Base-by-base conservation (phyloP, 2,113 vertebrate species). In the Xyrauchen texanus region DNA sequence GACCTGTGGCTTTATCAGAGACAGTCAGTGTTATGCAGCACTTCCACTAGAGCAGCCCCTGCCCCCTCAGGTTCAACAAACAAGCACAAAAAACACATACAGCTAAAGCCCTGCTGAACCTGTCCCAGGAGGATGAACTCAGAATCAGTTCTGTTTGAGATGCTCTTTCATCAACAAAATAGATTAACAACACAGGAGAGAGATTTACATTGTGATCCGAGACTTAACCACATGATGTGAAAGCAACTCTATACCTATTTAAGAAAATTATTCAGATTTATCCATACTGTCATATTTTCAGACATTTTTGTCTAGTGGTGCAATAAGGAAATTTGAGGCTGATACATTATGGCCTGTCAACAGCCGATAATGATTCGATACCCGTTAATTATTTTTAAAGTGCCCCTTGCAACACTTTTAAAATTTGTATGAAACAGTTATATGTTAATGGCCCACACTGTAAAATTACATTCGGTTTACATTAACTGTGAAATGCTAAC, bases 1-100 rank as follows among this genome's bases (percentile, higher is more conserved):
- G 83, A 76, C 71, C 64, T 46, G 55, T 2, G 42, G 53, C 64
- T 74, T 84, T 86, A 82, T 82, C 82, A 60, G 49, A 47, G 46
- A 16, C 9, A 3, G 6, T 55, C 75, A 78, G 82, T 74, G 69
- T 66, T 71, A 74, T 73, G 53, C 57, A n/a, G 76, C 62, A 63
- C 63, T 7, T 46, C 69, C 44, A 52, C 47, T 44, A 15, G 67
- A 8, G 15, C 4, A 1, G 7, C 61, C n/a, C 6, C 58, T 15
- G 61, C 66, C 16, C 57, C 66, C 57, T 34, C 42, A 71, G 42
- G 62, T 82, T 72, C 71, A 77, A 47, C 53, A 45, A 46, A 52
- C 68, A 60, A 60, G 11, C 62, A 58, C 75, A 55, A 47, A 72
- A 68, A 76, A 79, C 11, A 53, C 52, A 52, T 34, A 74, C 5